phyloP scores from a whole-genome alignment of 2,113 vertebrate genomes.

The Hemicordylus capensis region DNA sequence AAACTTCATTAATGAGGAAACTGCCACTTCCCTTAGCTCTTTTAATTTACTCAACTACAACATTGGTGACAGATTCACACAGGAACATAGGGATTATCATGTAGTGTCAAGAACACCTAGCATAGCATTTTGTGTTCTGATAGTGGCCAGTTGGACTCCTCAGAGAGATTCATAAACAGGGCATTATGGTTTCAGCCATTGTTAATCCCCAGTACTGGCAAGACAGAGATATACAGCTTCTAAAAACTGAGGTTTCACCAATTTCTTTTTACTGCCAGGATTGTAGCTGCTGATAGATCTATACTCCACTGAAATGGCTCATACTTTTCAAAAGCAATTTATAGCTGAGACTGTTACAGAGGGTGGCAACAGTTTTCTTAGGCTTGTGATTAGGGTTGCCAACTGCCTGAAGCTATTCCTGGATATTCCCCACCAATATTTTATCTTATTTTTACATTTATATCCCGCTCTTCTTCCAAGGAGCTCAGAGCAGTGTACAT shows the following conservation, averaged over 20 bases:
- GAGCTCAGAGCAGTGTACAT: too few species aligned
- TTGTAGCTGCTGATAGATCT: neutral
- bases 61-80: neutral
- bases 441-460: too few species aligned
- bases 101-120: neutral
- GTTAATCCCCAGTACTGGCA: neutral
- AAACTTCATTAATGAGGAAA: neutral
- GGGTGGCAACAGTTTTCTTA: neutral
- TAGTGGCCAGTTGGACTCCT: neutral
- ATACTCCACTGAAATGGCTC: neutral
- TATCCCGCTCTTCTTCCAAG: too few species aligned
- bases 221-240: too few species aligned
- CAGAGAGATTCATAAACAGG: neutral
- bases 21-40: neutral
- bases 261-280: neutral
- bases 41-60: neutral
- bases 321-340: neutral
- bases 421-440: too few species aligned
- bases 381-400: too few species aligned
- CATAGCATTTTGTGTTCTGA: neutral
- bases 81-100: neutral
- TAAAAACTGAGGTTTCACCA: too few species aligned
- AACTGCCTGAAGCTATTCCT: too few species aligned
- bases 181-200: neutral
- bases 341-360: neutral